These are phyloP conservation scores for Atherinosoma microstoma DNA, from an alignment of 2,797 vertebrate species.

Conservation along the genomic window DNA sequence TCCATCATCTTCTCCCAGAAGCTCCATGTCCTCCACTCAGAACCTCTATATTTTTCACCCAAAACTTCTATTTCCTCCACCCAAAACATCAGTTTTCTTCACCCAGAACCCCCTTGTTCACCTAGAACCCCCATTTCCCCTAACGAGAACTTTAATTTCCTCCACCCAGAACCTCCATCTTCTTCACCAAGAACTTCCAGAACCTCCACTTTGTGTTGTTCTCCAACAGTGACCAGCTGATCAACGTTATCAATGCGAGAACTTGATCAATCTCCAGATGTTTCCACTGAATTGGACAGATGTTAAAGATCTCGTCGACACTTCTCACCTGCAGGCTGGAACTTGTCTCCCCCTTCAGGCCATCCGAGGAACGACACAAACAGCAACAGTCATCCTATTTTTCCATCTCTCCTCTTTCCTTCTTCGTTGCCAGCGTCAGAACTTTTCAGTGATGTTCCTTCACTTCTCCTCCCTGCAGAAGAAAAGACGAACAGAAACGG, in stretches of 20 bases:
- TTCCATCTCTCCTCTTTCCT: neutral
- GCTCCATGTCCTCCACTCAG: no score
- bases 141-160: no score
- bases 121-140: no score
- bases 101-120: no score
- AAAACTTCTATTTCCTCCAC: no score
- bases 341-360: neutral
- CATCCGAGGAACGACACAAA: neutral
- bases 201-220: no score
- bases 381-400: neutral
- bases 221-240: neutral
- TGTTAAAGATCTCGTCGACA: neutral
- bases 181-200: no score
- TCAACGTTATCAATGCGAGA: neutral
- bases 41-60: no score
- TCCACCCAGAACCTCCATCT: no score
- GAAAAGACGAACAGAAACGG: neutral
- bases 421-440: neutral
- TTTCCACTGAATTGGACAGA: neutral
- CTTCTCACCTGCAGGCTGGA: neutral
- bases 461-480: neutral
- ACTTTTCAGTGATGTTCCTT: neutral
- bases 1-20: no score
- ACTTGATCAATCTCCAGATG: no score
- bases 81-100: no score